Conservation (phyloP, 2,888 invertebrate genomes). For the Microctonus aethiopoides region DNA sequence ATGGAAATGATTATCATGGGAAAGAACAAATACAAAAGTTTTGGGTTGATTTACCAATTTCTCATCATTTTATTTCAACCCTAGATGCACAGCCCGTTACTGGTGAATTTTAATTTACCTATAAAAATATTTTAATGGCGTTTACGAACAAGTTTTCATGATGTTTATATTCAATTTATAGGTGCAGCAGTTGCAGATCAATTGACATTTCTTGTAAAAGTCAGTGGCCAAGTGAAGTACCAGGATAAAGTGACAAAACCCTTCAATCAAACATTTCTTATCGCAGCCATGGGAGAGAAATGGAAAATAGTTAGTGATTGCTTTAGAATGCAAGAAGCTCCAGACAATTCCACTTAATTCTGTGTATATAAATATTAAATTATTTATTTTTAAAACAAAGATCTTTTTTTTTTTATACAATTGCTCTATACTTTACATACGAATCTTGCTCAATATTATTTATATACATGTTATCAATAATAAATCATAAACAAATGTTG, state of each 20-base stretch:
- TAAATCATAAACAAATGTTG: too few relatives aligned
- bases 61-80: conserved; percentile 81
- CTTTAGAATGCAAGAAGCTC: conserved; percentile 79
- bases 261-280: conserved; percentile 87
- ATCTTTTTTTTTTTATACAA: too few relatives aligned
- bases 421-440: too few relatives aligned
- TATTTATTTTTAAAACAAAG: too few relatives aligned
- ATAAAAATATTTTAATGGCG: not conserved
- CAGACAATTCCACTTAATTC: conserved; percentile 42
- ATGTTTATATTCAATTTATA: conserved; percentile 55
- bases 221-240: conserved; percentile 84
- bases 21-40: conserved; percentile 88
- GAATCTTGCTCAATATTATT: too few relatives aligned
- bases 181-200: conserved; percentile 82
- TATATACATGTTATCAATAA: too few relatives aligned
- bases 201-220: conserved; percentile 84
- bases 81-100: conserved; percentile 89
- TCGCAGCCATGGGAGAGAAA: conserved; percentile 88
- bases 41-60: conserved; percentile 83
- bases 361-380: not conserved
- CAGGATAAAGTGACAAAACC: conserved; percentile 73
- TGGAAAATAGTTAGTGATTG: conserved; percentile 95
- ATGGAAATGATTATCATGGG: conserved; percentile 87
- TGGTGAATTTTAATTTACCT: conserved; percentile 63
- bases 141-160: not conserved